Percentiles rank a stretch among this genome's conserved stretches.
These are phyloP conservation scores for Glyphotaelius pellucidus DNA, from an alignment of 2,888 invertebrate genomes.

Conservation along the genomic window DNA sequence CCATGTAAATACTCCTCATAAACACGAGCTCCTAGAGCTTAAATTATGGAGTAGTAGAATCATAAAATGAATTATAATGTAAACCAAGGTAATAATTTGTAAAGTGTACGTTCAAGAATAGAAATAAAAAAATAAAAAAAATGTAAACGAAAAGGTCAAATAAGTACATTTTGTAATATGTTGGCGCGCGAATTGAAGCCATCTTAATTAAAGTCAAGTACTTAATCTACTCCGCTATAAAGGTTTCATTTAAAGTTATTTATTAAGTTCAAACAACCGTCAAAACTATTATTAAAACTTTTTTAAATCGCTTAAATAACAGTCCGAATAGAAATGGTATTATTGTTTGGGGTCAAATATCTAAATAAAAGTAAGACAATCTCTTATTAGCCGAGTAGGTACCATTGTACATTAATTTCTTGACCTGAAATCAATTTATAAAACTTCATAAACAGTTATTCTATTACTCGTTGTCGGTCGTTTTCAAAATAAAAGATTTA, in stretches of 20 bases:
- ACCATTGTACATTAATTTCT: neutral
- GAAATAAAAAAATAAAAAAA: too few relatives aligned
- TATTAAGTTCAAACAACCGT: neutral
- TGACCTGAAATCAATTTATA: neutral
- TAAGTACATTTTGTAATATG: too few relatives aligned
- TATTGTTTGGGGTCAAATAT: neutral
- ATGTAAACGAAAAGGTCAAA: too few relatives aligned
- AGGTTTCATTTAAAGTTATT: neutral
- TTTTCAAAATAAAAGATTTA: neutral
- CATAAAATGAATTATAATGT: too few relatives aligned
- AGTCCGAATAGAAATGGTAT: neutral
- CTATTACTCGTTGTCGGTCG: too few relatives aligned
- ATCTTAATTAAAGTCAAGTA: neutral
- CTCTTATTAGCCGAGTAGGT: conserved; percentile 2
- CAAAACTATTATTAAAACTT: neutral
- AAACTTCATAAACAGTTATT: too few relatives aligned
- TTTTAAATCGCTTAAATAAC: neutral
- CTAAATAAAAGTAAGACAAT: neutral
- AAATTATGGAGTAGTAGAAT: too few relatives aligned
- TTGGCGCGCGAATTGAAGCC: neutral
- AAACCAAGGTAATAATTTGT: too few relatives aligned
- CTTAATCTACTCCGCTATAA: neutral
- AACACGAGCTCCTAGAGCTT: too few relatives aligned
- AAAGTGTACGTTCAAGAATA: too few relatives aligned
- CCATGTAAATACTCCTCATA: too few relatives aligned